These are phyloP conservation scores for Calliphora vomitoria DNA, from an alignment of 2,888 invertebrate genomes.

Conservation along the genomic window DNA sequence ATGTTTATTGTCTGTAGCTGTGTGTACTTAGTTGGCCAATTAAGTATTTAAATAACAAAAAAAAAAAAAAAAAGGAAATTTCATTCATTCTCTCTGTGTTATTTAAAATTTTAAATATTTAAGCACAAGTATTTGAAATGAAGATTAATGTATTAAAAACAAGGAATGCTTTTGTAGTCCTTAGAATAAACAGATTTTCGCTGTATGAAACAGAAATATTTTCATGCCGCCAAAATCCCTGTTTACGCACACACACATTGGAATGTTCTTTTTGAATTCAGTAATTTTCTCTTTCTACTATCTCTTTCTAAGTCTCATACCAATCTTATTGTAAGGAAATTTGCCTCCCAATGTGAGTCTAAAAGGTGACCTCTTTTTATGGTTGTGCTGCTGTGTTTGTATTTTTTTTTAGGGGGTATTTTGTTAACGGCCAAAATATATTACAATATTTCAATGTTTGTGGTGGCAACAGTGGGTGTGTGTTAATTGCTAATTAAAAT, in stretches of 20 bases:
- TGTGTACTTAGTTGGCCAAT: not conserved
- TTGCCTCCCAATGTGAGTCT: not conserved
- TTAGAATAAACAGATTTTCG: not conserved
- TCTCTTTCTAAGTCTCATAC: not conserved
- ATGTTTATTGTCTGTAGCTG: not conserved
- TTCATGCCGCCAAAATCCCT: not conserved
- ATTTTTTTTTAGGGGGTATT: not conserved
- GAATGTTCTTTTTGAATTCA: conserved; percentile 17
- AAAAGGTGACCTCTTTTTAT: not conserved
- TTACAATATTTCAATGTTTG: conserved; percentile 23
- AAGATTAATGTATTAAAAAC: conserved; percentile 35
- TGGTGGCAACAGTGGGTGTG: conserved; percentile 1
- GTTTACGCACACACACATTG: conserved; percentile 2
- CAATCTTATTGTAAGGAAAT: not conserved
- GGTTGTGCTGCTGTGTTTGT: not conserved
- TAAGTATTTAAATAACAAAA: conserved; percentile 19
- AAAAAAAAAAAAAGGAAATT: not conserved
- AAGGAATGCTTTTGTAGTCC: conserved; percentile 13
- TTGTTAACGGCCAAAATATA: not conserved
- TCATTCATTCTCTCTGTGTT: not conserved
- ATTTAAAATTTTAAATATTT: conserved; percentile 16
- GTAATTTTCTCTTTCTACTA: not conserved
- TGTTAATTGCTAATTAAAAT: conserved; percentile 68
- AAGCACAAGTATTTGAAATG: conserved; percentile 13
- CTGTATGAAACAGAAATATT: not conserved